Evolutionary conservation across 2,888 invertebrate species (phyloP).

Genomic region (Aspidiotus rigidus): DNA sequence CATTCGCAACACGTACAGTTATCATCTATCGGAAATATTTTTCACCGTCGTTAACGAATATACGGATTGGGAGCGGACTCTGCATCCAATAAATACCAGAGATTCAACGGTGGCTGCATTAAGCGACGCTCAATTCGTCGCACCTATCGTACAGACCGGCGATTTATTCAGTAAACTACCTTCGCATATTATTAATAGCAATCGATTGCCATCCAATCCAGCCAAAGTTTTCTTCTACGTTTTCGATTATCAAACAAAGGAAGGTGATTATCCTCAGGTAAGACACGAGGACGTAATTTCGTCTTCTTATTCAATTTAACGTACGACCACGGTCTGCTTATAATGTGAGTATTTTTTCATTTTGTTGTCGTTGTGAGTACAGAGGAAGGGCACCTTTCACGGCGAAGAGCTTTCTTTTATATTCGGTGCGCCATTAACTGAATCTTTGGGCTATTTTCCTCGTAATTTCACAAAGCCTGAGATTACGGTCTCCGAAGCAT

Average conservation of each 20-base stretch:
- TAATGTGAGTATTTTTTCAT: neutral
- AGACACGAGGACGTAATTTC: conserved; percentile 38
- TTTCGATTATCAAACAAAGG: conserved; percentile 83
- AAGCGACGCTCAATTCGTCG: conserved; percentile 88
- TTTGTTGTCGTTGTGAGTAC: conserved; percentile 37
- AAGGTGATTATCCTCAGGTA: conserved; percentile 79
- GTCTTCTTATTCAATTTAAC: neutral
- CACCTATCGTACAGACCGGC: conserved; percentile 77
- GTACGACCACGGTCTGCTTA: neutral
- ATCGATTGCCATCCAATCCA: conserved; percentile 21
- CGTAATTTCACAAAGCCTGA: conserved; percentile 82
- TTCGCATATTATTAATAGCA: conserved; percentile 17
- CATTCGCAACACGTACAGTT: conserved; percentile 88
- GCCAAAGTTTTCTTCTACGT: conserved; percentile 79
- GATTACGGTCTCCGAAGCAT: conserved; percentile 72
- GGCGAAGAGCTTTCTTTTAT: conserved; percentile 86
- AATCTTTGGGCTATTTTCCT: conserved; percentile 66
- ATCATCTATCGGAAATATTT: conserved; percentile 92
- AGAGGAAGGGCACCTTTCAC: conserved; percentile 85
- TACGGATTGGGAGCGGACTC: conserved; percentile 89
- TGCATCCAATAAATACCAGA: conserved; percentile 73
- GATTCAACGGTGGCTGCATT: conserved; percentile 84
- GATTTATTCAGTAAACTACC: conserved; percentile 64
- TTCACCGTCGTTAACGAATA: conserved; percentile 88
- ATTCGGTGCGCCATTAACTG: conserved; percentile 74